Evolutionary conservation across 2,113 vertebrate species (phyloP).

Genomic region (Aptenodytes forsteri): DNA sequence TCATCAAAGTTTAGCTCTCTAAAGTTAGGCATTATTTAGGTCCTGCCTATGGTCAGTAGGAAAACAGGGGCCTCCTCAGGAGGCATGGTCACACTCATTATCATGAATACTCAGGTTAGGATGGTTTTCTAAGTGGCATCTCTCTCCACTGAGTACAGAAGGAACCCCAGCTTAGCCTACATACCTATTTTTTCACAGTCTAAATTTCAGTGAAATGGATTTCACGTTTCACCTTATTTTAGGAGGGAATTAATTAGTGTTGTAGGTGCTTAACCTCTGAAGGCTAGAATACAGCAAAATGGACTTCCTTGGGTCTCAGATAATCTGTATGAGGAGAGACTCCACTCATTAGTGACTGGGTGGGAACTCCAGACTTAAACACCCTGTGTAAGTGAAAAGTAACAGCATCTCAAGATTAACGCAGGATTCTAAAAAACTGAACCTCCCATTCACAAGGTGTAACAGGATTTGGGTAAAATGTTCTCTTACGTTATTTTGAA

Average conservation of each 20-base stretch:
- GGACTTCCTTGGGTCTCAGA: background rate
- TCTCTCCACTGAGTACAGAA: background rate
- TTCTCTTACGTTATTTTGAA: background rate
- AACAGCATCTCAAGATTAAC: background rate
- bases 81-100: accelerated
- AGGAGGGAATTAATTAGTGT: background rate
- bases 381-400: background rate
- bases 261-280: background rate
- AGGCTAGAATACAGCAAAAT: background rate
- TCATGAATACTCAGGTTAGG: accelerated
- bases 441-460: background rate
- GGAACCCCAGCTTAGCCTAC: background rate
- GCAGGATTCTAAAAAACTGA: background rate
- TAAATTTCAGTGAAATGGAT: background rate
- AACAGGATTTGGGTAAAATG: background rate
- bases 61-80: background rate
- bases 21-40: background rate
- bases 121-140: background rate
- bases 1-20: background rate
- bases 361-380: background rate
- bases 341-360: background rate
- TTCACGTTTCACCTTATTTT: background rate
- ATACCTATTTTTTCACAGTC: background rate
- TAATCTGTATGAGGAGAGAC: background rate
- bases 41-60: background rate